Conservation (phyloP, 1,140 invertebrate genomes). For the Penaeus japonicus region DNA sequence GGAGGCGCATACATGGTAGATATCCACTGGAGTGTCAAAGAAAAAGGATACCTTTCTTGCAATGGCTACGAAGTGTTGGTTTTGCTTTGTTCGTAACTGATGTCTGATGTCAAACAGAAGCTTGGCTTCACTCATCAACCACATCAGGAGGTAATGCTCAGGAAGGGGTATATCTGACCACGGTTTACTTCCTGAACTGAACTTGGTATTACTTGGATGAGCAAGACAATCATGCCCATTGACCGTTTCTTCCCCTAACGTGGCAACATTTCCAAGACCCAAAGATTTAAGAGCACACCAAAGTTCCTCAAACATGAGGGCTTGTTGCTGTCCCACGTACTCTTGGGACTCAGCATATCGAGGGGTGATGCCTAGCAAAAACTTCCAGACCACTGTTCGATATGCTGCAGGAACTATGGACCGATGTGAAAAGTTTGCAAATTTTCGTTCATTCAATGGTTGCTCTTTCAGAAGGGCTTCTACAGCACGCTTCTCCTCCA, state of each 20-base stretch:
- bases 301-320: constrained; percentile 41
- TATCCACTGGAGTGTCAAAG: constrained; percentile 36
- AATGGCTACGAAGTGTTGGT: constrained; percentile 30
- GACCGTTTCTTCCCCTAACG: neutral
- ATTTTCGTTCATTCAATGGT: constrained; percentile 80
- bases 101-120: constrained; percentile 14
- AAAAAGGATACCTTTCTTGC: constrained; percentile 7
- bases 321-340: constrained; percentile 44
- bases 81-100: neutral
- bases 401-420: constrained; percentile 87
- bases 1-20: constrained; percentile 65
- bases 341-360: constrained; percentile 65
- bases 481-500: constrained; percentile 92
- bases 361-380: constrained; percentile 69
- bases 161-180: neutral
- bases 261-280: neutral
- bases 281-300: constrained; percentile 35
- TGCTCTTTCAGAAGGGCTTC: constrained; percentile 89
- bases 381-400: constrained; percentile 84
- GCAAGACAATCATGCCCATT: neutral
- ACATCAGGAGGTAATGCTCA: constrained; percentile 38
- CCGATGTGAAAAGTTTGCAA: constrained; percentile 66
- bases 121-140: constrained; percentile 36
- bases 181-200: neutral
- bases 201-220: neutral